Conservation (phyloP, 2,113 vertebrate species). For the Podarcis raffonei region DNA sequence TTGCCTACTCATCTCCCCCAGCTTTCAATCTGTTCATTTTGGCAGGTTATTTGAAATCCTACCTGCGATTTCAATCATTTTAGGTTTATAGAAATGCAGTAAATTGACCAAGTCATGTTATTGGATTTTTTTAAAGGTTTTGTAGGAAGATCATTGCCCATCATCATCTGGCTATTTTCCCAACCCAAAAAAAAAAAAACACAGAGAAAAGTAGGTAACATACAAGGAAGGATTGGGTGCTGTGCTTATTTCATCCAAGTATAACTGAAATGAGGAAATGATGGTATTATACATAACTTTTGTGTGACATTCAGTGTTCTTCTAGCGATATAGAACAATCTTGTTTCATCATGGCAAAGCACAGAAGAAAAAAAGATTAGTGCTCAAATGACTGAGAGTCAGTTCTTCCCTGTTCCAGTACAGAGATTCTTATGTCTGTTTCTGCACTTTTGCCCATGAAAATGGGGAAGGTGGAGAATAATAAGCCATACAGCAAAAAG, state of each 20-base stretch:
- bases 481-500: neutral
- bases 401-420: fast-evolving
- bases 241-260: neutral
- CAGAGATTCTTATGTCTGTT: neutral
- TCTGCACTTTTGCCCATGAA: neutral
- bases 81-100: neutral
- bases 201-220: neutral
- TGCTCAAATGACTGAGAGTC: conserved; percentile 7
- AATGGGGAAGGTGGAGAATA: too few relatives aligned
- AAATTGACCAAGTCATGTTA: neutral
- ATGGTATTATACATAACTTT: neutral
- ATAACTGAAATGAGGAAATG: fast-evolving
- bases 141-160: neutral
- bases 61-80: neutral
- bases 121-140: too few relatives aligned
- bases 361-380: neutral
- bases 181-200: neutral
- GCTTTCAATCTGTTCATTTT: neutral
- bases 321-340: fast-evolving
- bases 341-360: fast-evolving
- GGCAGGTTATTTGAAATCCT: neutral
- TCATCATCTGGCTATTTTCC: neutral
- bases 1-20: neutral
- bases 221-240: neutral
- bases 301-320: neutral